Base-by-base conservation (phyloP, 1,140 invertebrate genomes). In the Musca vetustissima region DNA sequence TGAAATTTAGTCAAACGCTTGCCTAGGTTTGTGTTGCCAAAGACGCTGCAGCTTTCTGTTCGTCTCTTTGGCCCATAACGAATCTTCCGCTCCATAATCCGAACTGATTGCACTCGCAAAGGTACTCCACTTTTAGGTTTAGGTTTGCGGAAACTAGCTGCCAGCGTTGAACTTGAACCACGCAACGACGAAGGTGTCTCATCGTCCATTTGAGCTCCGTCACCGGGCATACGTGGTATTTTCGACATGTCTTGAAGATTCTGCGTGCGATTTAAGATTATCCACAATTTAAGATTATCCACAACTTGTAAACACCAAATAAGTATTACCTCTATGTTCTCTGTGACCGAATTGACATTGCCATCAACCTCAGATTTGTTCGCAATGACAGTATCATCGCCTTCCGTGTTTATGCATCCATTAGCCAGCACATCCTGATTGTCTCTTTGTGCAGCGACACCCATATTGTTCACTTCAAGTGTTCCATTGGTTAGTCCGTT, bases 191-290 rank as follows among this genome's bases (percentile, higher is more conserved):
- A 28, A 28, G 49, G 65, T 69, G 21, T 69, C 59, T 73, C 75
- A 70, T 81, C 79, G 15, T 81, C 79, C 75, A 73, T 79, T 67
- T 79, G 77, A 66, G 80, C 83, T 1, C 85, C 85, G 66, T 86
- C 85, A 9, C 85, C 84, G 22, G 85, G 84, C 28, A 85, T 77
- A 25, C 85, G 74, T 67, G 85, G 85, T 65, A 82, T 81, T 78
- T 80, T 82, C 4, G 78, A 78, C 76, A 82, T 82, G 53, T 81
- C 79, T 71, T 57, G 21, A 2, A 49, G 8, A 32, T 50, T 67
- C 69, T 28, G 43, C 3, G 7, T 2, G 11, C 36, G 36, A 43
- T 4, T 13, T 8, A 43, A 43, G 36, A n/a, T n/a, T n/a, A n/a
- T n/a, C n/a, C n/a, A n/a, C 36, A 43, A 9, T 43, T 43, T 43